Conservation (phyloP, 2,888 invertebrate species). For the Copidosoma aretas region DNA sequence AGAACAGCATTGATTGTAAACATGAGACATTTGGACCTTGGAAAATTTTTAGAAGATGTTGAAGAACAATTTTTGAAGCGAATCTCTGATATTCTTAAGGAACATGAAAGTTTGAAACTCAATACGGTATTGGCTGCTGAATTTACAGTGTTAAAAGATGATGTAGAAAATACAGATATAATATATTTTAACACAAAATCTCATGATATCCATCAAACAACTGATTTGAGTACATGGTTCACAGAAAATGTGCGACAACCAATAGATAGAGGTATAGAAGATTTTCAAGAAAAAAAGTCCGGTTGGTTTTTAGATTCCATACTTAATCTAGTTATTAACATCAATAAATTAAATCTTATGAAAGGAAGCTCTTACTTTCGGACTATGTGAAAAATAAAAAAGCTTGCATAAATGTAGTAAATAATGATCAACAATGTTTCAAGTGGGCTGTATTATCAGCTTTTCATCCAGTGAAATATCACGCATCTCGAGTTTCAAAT, state of each 20-base stretch:
- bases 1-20: no score
- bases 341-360: background rate
- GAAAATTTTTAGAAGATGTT: no score
- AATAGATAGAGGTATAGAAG: background rate
- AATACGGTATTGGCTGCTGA: conserved; percentile 1
- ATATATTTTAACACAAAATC: conserved; percentile 6
- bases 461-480: conserved; percentile 34
- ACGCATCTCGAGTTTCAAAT: conserved; percentile 34
- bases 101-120: no score
- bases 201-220: background rate
- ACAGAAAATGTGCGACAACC: background rate
- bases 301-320: background rate
- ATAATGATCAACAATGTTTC: conserved; percentile 45
- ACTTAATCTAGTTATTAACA: background rate
- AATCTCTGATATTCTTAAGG: background rate
- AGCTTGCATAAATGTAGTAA: no score
- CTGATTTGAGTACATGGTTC: background rate
- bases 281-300: background rate
- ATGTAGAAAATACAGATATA: background rate
- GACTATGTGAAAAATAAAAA: background rate
- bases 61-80: no score
- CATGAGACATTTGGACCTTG: no score
- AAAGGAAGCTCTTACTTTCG: background rate
- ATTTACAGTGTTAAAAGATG: background rate
- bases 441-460: conserved; percentile 46